Evolutionary conservation across 2,113 vertebrate genomes (phyloP), one percentile per base, ranked within the genome.

Genomic region (Apteryx mantelli): DNA sequence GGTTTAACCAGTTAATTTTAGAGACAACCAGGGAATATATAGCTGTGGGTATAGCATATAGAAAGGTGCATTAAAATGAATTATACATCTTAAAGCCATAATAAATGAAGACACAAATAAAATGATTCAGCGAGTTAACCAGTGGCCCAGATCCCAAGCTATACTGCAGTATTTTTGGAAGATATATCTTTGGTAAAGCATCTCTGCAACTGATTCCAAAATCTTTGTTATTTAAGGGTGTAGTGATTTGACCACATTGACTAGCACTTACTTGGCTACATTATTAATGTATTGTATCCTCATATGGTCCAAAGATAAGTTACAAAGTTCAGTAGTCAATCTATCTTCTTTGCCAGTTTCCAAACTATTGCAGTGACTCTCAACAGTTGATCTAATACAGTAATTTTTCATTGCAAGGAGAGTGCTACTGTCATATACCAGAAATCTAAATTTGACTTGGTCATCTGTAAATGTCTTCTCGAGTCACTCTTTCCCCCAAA

Each of bases 1-100:
- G 66, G 38, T 80, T 86, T 86, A 82, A 89, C 15, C 34, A 76
- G 56, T 73, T 94, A 86, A 73, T 91, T 91, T 93, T 88, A 94
- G 53, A 88, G 89, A 91, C 30, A 82, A 65, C 46, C 4, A 65
- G 79, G 79, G 44, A 86, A 93, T 82, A 90, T 48, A 80, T 28
- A 82, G 42, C 63, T 89, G 52, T 19, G 10, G 6, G 52, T 85
- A 56, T 13, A 61, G 32, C 48, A 48, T 61, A 75, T 24, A 26
- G 28, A 86, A 91, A 84, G 7, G 24, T 86, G 3, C 38, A 82
- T 89, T 90, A 88, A 90, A 90, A 86, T 69, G 17, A 91, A 80
- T 76, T 65, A 76, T 6, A 15, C 68, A 60, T 89, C 93, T 95
- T 87, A 94, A 82, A 89, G 61, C 30, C 32, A 42, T 82, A 82